Evolutionary conservation across 2,797 vertebrate genomes (phyloP).

Genomic region (Tenualosa ilisha): DNA sequence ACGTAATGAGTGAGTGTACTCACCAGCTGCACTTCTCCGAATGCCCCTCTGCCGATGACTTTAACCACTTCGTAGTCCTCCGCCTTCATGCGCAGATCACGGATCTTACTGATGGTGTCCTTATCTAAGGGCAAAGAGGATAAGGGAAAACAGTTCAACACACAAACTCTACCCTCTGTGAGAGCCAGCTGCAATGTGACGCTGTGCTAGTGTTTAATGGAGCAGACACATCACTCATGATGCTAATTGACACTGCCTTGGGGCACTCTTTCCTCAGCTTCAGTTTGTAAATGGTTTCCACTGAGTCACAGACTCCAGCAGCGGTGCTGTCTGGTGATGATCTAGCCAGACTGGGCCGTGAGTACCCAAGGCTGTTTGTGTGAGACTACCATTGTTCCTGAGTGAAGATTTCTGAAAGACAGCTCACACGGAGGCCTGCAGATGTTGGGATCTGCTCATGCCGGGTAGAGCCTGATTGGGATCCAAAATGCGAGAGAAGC

Average conservation of each 20-base stretch:
- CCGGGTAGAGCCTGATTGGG: background rate
- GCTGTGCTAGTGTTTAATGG: background rate
- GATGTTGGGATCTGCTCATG: background rate
- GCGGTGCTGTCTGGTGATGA: background rate
- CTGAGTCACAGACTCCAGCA: background rate
- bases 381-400: background rate
- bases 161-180: background rate
- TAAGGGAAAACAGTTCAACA: slow-evolving; percentile 27
- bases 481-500: too few species aligned
- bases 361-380: background rate
- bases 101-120: slow-evolving; percentile 95
- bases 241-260: slow-evolving; percentile 7
- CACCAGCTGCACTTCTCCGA: slow-evolving; percentile 98
- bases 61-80: slow-evolving; percentile 99
- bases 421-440: background rate
- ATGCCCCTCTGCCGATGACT: slow-evolving; percentile 97
- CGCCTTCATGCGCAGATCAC: slow-evolving; percentile 98
- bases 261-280: background rate
- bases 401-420: background rate
- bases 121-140: slow-evolving; percentile 79
- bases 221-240: background rate
- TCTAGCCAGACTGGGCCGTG: background rate
- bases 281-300: background rate
- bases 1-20: slow-evolving; percentile 50
- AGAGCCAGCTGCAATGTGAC: background rate